A percentile compares a stretch with the other conserved stretches of the same genome.
Evolutionary conservation across 92 coral and sea anemone genomes (phyloP).

Genomic region (Actinernus sp.): DNA sequence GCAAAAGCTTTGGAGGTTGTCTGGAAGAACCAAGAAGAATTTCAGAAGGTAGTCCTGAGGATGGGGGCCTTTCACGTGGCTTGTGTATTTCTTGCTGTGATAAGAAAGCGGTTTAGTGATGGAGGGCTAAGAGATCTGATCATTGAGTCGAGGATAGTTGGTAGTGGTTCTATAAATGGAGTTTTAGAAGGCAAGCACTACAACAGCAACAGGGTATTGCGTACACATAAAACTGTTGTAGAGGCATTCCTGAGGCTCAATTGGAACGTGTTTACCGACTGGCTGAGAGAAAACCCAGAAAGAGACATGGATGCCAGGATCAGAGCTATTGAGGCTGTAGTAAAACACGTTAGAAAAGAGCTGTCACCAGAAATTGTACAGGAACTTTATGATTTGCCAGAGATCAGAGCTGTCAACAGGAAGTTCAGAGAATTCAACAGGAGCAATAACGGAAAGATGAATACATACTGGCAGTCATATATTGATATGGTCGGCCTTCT

Average conservation of each 20-base stretch:
- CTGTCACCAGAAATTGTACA: constrained; percentile 20
- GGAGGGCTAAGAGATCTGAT: constrained; percentile 58
- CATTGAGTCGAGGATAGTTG: constrained; percentile 59
- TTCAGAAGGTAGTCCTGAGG: constrained; percentile 33
- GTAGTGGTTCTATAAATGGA: constrained; percentile 65
- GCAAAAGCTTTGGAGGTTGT: constrained; percentile 59
- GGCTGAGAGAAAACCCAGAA: no score
- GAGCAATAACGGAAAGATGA: constrained; percentile 30
- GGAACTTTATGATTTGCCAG: constrained; percentile 10
- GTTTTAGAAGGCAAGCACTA: constrained; percentile 71
- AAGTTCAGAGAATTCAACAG: constrained; percentile 5
- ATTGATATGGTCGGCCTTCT: constrained; percentile 39
- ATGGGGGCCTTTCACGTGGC: constrained; percentile 51
- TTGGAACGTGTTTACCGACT: constrained; percentile 43
- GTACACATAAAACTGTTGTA: constrained; percentile 69
- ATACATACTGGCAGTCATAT: constrained; percentile 43
- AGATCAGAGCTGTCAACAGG: neutral
- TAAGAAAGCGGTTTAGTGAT: constrained; percentile 50
- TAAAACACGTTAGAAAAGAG: constrained; percentile 37
- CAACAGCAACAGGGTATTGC: constrained; percentile 51
- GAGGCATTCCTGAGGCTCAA: constrained; percentile 48
- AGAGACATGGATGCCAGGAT: no score
- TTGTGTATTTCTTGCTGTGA: constrained; percentile 46
- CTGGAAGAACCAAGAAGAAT: constrained; percentile 47
- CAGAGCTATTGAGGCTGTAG: constrained; percentile 8